Base-by-base conservation (phyloP, 2,113 vertebrate genomes). In the Leptosomus discolor region DNA sequence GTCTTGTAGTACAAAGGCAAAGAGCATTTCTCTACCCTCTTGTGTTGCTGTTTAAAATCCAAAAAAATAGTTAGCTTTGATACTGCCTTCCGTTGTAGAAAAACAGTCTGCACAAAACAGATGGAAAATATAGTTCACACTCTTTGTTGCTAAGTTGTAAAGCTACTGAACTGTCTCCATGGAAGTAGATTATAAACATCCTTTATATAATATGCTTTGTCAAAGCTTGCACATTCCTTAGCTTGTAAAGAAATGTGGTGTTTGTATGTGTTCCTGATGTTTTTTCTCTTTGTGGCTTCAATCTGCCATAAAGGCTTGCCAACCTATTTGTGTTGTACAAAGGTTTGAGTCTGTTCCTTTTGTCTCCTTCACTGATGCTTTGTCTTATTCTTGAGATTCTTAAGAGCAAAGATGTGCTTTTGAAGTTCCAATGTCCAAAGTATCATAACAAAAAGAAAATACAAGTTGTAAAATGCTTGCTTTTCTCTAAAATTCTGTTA, bases 141-240 rank as follows among this genome's bases (percentile, higher is more conserved):
- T 96, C 77, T 54, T 88, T 81, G 81, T 92, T 95, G 56, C 74
- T 92, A 5, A 80, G 58, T 96, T 96, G 73, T 57, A 92, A 96
- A 90, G 92, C 95, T 96, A 94, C 86, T 95, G 86, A 96, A 92
- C 75, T 88, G 80, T 93, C 85, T 97, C 96, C 76, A 95, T 95
- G 65, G 70, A 96, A 96, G 58, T 92, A 70, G 27, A 68, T 97
- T 96, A 96, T 96, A 97, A 96, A 94, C 92, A 94, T 85, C 78
- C 39, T 94, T 94, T 96, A 91, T 88, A 90, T 60, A 92, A 95
- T 79, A 85, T 54, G 51, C 43, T 93, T 97, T 92, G 82, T 85
- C 85, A 91, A 96, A 94, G 74, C 85, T 85, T 50, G 74, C 84
- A 94, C 94, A 87, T 97, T 95, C 87, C 71, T 95, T 86, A n/a